Percentiles rank a stretch among this genome's conserved stretches.
These are phyloP conservation scores for Corythoichthys intestinalis DNA, from an alignment of 2,113 vertebrate species.

Conservation along the genomic window DNA sequence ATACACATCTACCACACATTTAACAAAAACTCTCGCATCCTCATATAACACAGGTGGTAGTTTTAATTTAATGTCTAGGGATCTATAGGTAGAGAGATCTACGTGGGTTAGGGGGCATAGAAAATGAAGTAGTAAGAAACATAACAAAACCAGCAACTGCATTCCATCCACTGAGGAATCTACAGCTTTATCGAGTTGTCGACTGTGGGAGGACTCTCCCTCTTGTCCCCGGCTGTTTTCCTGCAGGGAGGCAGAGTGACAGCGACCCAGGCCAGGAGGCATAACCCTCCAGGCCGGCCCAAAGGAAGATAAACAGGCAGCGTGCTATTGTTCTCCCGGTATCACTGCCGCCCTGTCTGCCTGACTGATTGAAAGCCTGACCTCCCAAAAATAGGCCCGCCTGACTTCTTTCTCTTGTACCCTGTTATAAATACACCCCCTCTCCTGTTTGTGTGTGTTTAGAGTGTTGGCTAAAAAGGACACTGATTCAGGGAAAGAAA, in stretches of 20 bases:
- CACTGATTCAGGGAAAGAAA: constrained; percentile 33
- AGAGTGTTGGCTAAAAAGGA: constrained; percentile 17
- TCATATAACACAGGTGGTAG: no score
- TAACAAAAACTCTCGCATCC: no score
- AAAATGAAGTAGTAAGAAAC: constrained; percentile 12
- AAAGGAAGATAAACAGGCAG: constrained; percentile 58
- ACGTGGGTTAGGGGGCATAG: neutral
- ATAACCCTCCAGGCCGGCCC: constrained; percentile 12
- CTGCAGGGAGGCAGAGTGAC: constrained; percentile 41
- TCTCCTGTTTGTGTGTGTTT: constrained; percentile 10
- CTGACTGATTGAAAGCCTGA: constrained; percentile 56
- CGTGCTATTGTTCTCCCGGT: constrained; percentile 59
- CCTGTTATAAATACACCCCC: constrained; percentile 65
- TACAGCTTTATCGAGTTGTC: constrained; percentile 5
- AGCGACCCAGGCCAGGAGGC: constrained; percentile 35
- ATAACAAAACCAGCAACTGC: neutral
- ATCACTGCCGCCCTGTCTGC: constrained; percentile 56
- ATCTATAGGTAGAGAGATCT: no score
- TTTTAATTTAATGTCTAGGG: no score
- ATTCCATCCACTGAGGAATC: neutral
- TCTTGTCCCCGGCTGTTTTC: constrained; percentile 34
- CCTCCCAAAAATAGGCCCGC: constrained; percentile 63
- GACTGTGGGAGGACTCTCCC: constrained; percentile 14
- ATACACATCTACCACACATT: no score
- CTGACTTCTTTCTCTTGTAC: constrained; percentile 52